Evolutionary conservation across 2,888 invertebrate species (phyloP).

Genomic region (Melipona bicolor): DNA sequence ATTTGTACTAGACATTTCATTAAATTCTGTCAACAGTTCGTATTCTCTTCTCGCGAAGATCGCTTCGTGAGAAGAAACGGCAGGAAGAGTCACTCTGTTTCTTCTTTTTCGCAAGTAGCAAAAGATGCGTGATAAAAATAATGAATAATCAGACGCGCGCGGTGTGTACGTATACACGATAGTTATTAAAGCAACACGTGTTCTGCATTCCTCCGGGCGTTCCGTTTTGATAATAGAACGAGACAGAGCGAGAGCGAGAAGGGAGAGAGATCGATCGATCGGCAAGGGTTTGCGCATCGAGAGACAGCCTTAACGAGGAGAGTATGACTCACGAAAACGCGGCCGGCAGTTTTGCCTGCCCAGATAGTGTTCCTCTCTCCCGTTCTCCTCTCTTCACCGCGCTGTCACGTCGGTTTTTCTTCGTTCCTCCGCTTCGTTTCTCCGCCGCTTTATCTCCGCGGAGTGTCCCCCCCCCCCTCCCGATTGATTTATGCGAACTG

Average conservation of each 20-base stretch:
- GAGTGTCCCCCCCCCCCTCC: not conserved
- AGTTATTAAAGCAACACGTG: conserved; percentile 2
- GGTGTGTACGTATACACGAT: too few relatives aligned
- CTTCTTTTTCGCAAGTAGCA: too few relatives aligned
- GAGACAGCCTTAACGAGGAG: conserved; percentile 37
- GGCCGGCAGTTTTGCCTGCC: conserved; percentile 25
- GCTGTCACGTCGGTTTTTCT: not conserved
- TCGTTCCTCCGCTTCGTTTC: not conserved
- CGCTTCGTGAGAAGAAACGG: too few relatives aligned
- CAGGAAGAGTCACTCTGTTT: too few relatives aligned
- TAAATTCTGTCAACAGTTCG: too few relatives aligned
- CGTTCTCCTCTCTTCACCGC: not conserved
- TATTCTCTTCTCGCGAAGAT: too few relatives aligned
- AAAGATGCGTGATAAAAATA: conserved; percentile 5
- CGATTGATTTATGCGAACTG: conserved; percentile 54
- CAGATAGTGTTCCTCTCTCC: not conserved
- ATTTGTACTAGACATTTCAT: too few relatives aligned
- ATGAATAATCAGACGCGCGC: conserved; percentile 23
- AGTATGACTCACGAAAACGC: conserved; percentile 57
- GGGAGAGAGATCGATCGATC: conserved; percentile 19
- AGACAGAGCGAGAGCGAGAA: conserved; percentile 37
- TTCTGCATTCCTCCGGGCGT: conserved; percentile 28
- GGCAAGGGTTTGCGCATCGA: not conserved
- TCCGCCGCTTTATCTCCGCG: conserved; percentile 27
- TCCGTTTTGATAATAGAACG: conserved; percentile 29